phyloP scores from a whole-genome alignment of 2,888 invertebrate species.

The Scaptodrosophila latifasciaeformis region DNA sequence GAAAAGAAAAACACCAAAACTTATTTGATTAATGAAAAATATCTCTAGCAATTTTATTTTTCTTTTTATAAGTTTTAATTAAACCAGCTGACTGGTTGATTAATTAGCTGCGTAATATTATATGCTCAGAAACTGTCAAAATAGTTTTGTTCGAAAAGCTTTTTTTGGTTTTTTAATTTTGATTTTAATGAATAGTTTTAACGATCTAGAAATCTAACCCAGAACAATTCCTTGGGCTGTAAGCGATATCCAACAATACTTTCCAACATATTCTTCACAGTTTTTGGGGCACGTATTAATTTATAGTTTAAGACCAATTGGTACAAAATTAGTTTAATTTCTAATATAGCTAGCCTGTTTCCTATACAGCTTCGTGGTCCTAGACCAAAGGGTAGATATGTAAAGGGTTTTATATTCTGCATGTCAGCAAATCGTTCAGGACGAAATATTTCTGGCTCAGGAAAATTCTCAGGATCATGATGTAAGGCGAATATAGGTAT shows the following conservation, averaged over 20 bases:
- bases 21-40: conserved; percentile 28
- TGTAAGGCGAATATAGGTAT: conserved; percentile 72
- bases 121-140: background rate
- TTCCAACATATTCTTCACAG: conserved; percentile 51
- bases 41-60: background rate
- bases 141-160: background rate
- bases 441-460: conserved; percentile 77
- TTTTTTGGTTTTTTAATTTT: background rate
- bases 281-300: too few species aligned
- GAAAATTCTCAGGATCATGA: conserved; percentile 76
- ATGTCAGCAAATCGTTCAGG: conserved; percentile 77
- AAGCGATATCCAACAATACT: conserved; percentile 36
- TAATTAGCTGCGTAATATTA: background rate
- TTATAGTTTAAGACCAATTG: conserved; percentile 53
- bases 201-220: conserved; percentile 59
- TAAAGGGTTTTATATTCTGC: conserved; percentile 33
- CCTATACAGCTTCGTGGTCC: conserved; percentile 80
- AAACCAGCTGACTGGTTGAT: background rate
- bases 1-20: background rate
- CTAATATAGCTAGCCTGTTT: conserved; percentile 64
- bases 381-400: conserved; percentile 49
- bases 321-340: conserved; percentile 58
- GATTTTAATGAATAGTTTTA: too few species aligned
- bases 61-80: background rate
- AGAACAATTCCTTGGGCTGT: conserved; percentile 54